Conservation (phyloP, 2,888 invertebrate genomes). For the Metallyticus violacea region DNA sequence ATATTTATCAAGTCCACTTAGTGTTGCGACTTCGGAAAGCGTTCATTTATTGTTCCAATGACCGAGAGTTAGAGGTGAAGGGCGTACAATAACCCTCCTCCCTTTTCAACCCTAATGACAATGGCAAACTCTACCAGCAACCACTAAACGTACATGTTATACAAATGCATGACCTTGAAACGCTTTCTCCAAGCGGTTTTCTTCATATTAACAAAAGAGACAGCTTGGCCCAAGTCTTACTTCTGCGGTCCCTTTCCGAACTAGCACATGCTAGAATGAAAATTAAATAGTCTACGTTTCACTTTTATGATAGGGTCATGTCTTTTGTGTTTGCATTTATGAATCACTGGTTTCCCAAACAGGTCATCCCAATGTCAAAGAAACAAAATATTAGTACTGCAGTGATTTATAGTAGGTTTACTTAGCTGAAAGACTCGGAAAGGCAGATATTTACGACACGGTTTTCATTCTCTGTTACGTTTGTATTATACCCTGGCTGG, state of each 20-base stretch:
- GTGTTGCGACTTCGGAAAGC: too few species aligned
- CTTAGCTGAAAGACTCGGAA: background rate
- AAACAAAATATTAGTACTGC: background rate
- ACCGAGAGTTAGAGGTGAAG: background rate
- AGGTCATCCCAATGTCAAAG: background rate
- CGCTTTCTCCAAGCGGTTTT: background rate
- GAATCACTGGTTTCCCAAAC: background rate
- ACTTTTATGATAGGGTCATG: background rate
- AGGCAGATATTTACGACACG: background rate
- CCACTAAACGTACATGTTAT: background rate
- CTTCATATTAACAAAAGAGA: background rate
- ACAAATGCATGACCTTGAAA: background rate
- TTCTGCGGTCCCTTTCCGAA: background rate
- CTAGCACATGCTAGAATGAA: background rate
- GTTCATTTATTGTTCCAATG: too few species aligned
- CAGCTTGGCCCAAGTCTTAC: too few species aligned
- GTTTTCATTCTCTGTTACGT: background rate
- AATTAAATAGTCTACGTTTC: background rate
- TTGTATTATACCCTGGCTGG: background rate
- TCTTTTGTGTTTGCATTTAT: background rate
- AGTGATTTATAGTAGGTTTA: background rate
- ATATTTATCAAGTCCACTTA: too few species aligned
- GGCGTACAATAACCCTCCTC: background rate
- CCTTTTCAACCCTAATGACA: background rate
- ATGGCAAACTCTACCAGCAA: background rate